These are phyloP conservation scores for Heliothis virescens DNA, from an alignment of 1,140 invertebrate species.

Conservation along the genomic window DNA sequence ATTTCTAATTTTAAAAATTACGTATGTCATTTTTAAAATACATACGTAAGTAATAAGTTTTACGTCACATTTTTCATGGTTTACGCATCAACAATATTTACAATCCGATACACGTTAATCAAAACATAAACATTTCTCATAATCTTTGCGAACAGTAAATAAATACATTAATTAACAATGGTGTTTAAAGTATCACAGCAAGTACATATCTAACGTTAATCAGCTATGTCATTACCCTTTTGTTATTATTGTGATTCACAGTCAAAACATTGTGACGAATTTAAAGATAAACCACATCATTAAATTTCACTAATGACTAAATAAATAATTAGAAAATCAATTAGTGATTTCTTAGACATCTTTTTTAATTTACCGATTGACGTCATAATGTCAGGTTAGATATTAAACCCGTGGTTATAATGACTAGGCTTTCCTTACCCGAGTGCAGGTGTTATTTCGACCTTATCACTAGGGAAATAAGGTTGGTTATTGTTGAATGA, in stretches of 20 bases:
- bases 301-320: background rate
- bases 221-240: background rate
- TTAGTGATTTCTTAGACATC: background rate
- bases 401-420: background rate
- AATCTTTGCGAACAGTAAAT: too few species aligned
- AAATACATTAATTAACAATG: too few species aligned
- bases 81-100: too few species aligned
- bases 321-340: background rate
- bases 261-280: background rate
- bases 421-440: background rate
- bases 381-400: background rate
- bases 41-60: too few species aligned
- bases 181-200: too few species aligned
- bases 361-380: slow-evolving; percentile 1
- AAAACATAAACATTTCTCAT: too few species aligned
- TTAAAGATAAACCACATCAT: slow-evolving; percentile 1
- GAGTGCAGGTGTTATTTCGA: background rate
- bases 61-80: too few species aligned
- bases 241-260: background rate
- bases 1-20: too few species aligned
- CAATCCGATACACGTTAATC: too few species aligned
- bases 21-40: too few species aligned
- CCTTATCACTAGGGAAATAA: background rate
- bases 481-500: background rate
- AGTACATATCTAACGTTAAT: background rate